Base-by-base conservation (phyloP, 1,140 invertebrate genomes). In the Rhyzopertha dominica region DNA sequence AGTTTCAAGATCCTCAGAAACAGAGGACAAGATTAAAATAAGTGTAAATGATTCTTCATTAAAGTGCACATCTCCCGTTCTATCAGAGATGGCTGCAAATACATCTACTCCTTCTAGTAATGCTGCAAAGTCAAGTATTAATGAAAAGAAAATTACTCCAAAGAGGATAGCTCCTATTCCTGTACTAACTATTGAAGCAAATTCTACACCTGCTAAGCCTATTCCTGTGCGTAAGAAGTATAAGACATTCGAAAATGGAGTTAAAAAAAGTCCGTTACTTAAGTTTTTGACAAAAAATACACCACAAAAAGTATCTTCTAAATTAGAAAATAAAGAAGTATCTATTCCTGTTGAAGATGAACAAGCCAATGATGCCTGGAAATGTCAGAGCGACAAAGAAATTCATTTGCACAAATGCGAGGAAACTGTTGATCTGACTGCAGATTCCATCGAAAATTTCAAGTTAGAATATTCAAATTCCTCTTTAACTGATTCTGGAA, bases 371-470 rank as follows among this genome's bases (percentile, higher is more conserved):
- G 64, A 51, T 62, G 61, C 12, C 56, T 63, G 51, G 57, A 49
- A 1, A 32, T 43, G 43, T 34, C 36, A 49, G n/a, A 14, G 30
- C 35, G 23, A 22, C 24, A 25, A 49, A n/a, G n/a, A n/a, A 25
- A 35, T 5, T 32, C 45, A 19, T 20, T 7, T 22, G 61, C 64
- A 53, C 67, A 56, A 50, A 9, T 43, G 51, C 48, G 28, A 42
- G 47, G 12, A 43, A 45, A 4, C 32, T 49, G 2, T 58, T 65
- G 31, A 40, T 65, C 0, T 68, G 74, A 29, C 72, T 69, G 47
- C 74, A 72, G 66, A 71, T 22, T 51, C 49, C 31, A 77, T 73
- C 8, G 78, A 81, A 62, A 81, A 85, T 51, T 80, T 85, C 19
- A 75, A 83, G 37, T 79, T 79, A 35, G 79, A 80, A 50, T 80